Evolutionary conservation across 2,113 vertebrate species (phyloP).

Genomic region (Numenius arquata): DNA sequence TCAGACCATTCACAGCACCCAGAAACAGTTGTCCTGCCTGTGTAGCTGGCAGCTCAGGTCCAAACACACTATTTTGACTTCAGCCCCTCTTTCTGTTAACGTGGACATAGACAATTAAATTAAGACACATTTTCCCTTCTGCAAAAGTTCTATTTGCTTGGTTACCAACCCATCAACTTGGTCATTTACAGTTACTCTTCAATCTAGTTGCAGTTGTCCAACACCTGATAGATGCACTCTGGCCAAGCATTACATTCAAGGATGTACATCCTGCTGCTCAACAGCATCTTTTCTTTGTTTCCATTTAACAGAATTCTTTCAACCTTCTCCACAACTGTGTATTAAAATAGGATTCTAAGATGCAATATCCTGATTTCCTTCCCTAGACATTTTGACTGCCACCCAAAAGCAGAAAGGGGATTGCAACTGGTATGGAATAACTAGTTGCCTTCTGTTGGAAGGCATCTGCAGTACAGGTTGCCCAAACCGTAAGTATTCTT

Average conservation of each 20-base stretch:
- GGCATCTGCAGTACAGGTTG: background rate
- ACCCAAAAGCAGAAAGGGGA: background rate
- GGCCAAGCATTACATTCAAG: background rate
- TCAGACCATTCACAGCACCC: background rate
- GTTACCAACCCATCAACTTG: background rate
- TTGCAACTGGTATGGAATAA: background rate
- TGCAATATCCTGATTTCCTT: background rate
- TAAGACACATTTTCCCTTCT: background rate
- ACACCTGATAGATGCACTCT: background rate
- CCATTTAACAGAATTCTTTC: background rate
- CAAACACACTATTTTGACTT: background rate
- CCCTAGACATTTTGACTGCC: background rate
- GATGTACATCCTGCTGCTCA: background rate
- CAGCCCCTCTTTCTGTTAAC: background rate
- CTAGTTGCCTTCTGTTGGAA: background rate
- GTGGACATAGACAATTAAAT: background rate
- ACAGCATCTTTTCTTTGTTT: background rate
- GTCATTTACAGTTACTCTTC: background rate
- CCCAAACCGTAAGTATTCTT: background rate
- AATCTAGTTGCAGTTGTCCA: background rate
- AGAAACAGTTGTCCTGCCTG: background rate
- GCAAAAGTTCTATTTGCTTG: background rate
- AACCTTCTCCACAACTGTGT: background rate
- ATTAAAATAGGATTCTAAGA: background rate
- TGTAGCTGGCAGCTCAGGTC: accelerated